Evolutionary conservation across 1,140 invertebrate genomes (phyloP).

Genomic region (Scaptomyza hsui): DNA sequence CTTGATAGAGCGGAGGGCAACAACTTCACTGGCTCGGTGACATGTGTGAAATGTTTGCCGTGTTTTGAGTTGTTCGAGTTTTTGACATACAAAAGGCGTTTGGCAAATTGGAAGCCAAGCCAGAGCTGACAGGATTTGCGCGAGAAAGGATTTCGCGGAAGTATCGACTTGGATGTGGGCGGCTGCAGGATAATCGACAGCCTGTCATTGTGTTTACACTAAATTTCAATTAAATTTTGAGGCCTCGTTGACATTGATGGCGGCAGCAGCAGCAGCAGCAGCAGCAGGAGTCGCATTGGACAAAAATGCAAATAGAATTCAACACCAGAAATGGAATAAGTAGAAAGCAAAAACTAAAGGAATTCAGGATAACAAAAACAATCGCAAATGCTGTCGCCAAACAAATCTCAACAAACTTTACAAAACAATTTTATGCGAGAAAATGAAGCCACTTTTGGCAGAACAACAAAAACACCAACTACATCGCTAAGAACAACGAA

Average conservation of each 20-base stretch:
- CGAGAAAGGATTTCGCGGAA: constrained; percentile 65
- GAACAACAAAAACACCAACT: constrained; percentile 32
- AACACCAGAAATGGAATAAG: constrained; percentile 7
- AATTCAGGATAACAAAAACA: constrained; percentile 49
- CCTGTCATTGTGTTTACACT: constrained; percentile 80
- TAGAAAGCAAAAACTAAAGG: constrained; percentile 12
- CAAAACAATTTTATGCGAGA: constrained; percentile 68
- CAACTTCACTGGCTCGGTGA: constrained; percentile 75
- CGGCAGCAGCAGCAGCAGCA: constrained; percentile 7
- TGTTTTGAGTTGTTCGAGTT: constrained; percentile 48
- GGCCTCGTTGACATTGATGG: constrained; percentile 69
- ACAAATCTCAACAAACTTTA: constrained; percentile 77
- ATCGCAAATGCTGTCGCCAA: constrained; percentile 71
- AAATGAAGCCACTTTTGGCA: constrained; percentile 76
- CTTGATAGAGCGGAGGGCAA: constrained; percentile 50
- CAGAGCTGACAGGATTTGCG: constrained; percentile 73
- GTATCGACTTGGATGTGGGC: constrained; percentile 33
- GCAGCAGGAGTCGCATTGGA: constrained; percentile 19
- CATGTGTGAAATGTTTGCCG: constrained; percentile 72
- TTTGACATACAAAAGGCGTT: constrained; percentile 71
- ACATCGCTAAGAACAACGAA: constrained; percentile 19
- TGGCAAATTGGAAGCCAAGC: constrained; percentile 72
- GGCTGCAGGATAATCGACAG: constrained; percentile 70
- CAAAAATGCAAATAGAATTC: constrained; percentile 37
- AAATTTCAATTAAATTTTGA: constrained; percentile 82